Percentiles rank a stretch among this genome's conserved stretches.
These are phyloP conservation scores for Petromus typicus DNA, from an alignment of 2,113 vertebrate genomes.

Conservation along the genomic window DNA sequence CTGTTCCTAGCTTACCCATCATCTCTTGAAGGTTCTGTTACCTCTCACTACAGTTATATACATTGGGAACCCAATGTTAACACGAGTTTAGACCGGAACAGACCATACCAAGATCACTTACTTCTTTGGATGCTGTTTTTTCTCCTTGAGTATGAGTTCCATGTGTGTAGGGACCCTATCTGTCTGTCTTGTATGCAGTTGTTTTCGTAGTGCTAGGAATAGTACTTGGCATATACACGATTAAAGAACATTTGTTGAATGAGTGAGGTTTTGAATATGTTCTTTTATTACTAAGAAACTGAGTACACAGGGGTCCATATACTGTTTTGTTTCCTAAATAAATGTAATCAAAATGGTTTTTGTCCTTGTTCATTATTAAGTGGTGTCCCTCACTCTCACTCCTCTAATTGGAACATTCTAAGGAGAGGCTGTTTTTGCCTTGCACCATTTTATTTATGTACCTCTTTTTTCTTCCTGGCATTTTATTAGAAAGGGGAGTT, in stretches of 20 bases:
- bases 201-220: not conserved
- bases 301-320: constrained; percentile 29
- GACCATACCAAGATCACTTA: not conserved
- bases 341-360: constrained; percentile 54
- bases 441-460: constrained; percentile 60
- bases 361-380: constrained; percentile 48
- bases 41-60: not conserved
- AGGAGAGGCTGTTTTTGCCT: constrained; percentile 1
- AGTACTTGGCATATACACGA: constrained; percentile 22
- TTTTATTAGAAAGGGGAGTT: constrained; percentile 66
- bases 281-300: constrained; percentile 53
- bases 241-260: constrained; percentile 46
- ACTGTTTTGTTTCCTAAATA: constrained; percentile 58
- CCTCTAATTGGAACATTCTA: constrained; percentile 27
- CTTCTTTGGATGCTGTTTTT: constrained; percentile 44
- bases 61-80: not conserved
- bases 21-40: not conserved
- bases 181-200: not conserved
- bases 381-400: not conserved
- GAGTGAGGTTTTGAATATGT: constrained; percentile 54
- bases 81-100: not conserved
- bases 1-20: not conserved
- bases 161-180: not conserved
- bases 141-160: not conserved
- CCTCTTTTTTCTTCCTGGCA: constrained; percentile 55